These are phyloP conservation scores for Panzeria rudis DNA, from an alignment of 2,888 invertebrate genomes.

Conservation along the genomic window DNA sequence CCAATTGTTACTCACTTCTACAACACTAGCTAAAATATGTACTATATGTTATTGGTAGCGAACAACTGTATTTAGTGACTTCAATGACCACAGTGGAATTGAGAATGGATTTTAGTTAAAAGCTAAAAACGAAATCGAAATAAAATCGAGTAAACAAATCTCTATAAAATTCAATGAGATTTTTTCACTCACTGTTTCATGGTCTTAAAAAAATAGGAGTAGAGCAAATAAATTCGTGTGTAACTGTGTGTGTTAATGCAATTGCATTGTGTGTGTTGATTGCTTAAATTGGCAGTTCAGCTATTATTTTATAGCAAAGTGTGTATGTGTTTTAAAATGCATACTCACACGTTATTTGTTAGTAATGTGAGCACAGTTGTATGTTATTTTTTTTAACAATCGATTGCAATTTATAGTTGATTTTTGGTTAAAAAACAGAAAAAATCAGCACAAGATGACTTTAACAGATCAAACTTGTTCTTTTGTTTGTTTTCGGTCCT, in stretches of 20 bases:
- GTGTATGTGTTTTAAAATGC: neutral
- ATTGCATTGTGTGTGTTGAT: constrained; percentile 40
- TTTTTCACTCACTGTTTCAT: constrained; percentile 18
- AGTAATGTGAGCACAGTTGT: neutral
- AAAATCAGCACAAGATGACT: constrained; percentile 29
- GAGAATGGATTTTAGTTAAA: constrained; percentile 66
- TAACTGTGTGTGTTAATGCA: neutral
- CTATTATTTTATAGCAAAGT: constrained; percentile 56
- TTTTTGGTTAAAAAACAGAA: constrained; percentile 34
- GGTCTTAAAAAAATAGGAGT: neutral
- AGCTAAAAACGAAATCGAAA: constrained; percentile 38
- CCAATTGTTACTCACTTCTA: neutral
- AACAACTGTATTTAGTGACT: constrained; percentile 66
- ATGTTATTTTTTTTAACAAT: neutral
- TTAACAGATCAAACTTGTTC: neutral
- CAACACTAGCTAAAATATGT: neutral
- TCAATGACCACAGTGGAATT: constrained; percentile 68
- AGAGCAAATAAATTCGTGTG: neutral
- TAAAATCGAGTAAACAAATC: constrained; percentile 32
- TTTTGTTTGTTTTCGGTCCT: neutral
- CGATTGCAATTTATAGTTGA: constrained; percentile 54
- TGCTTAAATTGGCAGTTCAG: constrained; percentile 59
- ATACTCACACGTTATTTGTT: neutral
- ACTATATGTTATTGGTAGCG: constrained; percentile 44
- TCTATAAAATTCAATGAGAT: constrained; percentile 42